Percentiles rank a stretch among this genome's conserved stretches.
Evolutionary conservation across 2,113 vertebrate species (phyloP).

Genomic region (Anolis carolinensis): DNA sequence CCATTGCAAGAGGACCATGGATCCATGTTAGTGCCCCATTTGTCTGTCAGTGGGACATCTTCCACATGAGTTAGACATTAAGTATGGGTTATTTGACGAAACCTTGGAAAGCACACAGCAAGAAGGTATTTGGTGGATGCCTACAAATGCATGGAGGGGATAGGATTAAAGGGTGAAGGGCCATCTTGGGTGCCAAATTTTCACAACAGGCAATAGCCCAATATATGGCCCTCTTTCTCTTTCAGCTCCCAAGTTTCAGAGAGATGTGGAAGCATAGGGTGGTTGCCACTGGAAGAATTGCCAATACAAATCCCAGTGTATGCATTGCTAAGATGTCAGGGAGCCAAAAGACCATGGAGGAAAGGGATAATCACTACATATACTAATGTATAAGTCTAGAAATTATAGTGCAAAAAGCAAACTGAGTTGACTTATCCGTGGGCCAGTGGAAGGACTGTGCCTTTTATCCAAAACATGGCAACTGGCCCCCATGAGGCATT

Average conservation of each 20-base stretch:
- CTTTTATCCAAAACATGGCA: no score
- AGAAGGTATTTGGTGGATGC: fast-evolving
- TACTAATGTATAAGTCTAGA: no score
- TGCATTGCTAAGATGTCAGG: background rate
- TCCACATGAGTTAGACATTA: conserved; percentile 36
- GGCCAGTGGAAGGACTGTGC: background rate
- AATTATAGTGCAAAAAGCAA: no score
- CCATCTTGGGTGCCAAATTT: background rate
- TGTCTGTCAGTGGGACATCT: background rate
- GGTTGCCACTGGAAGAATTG: no score
- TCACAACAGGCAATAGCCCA: fast-evolving
- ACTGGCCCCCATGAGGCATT: no score
- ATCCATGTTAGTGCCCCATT: background rate
- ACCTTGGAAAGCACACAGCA: background rate
- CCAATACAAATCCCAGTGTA: background rate
- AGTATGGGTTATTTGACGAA: conserved; percentile 45
- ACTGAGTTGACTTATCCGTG: no score
- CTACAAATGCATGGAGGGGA: background rate
- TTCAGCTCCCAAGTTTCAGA: background rate
- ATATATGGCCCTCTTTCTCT: no score
- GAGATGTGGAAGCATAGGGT: no score
- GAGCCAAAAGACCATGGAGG: background rate
- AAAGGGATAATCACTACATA: no score
- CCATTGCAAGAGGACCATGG: no score
- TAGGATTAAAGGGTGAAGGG: background rate